Conservation (phyloP, 2,888 invertebrate species). For the Tiliacea citrago region DNA sequence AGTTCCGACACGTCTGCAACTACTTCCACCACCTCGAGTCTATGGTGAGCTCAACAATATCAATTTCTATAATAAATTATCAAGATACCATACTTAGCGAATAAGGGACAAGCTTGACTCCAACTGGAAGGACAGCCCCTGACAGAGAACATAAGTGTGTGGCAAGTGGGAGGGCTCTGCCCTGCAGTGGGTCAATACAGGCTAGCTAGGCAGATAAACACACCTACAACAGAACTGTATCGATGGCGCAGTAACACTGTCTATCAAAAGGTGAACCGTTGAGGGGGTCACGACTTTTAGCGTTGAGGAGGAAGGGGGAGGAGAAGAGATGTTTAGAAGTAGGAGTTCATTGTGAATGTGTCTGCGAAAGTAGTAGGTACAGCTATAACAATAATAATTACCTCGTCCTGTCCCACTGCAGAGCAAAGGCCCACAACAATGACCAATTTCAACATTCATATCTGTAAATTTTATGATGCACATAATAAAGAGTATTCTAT, state of each 20-base stretch:
- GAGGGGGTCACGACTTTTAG: neutral
- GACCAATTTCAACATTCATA: too few relatives aligned
- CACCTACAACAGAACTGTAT: neutral
- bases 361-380: neutral
- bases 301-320: too few relatives aligned
- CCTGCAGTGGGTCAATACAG: too few relatives aligned
- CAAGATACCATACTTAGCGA: neutral
- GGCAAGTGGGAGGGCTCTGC: neutral
- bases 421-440: too few relatives aligned
- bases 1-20: constrained; percentile 78
- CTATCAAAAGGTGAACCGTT: neutral
- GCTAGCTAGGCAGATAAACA: too few relatives aligned
- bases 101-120: neutral
- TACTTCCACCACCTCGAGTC: constrained; percentile 78
- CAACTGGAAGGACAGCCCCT: neutral
- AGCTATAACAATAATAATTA: neutral
- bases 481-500: too few relatives aligned
- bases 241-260: neutral
- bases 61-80: neutral
- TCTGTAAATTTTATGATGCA: too few relatives aligned
- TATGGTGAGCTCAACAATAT: constrained; percentile 68
- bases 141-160: neutral
- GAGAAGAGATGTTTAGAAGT: neutral
- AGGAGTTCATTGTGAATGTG: neutral
- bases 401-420: too few relatives aligned